Conservation (phyloP, 2,113 vertebrate species). For the Pteropus alecto region DNA sequence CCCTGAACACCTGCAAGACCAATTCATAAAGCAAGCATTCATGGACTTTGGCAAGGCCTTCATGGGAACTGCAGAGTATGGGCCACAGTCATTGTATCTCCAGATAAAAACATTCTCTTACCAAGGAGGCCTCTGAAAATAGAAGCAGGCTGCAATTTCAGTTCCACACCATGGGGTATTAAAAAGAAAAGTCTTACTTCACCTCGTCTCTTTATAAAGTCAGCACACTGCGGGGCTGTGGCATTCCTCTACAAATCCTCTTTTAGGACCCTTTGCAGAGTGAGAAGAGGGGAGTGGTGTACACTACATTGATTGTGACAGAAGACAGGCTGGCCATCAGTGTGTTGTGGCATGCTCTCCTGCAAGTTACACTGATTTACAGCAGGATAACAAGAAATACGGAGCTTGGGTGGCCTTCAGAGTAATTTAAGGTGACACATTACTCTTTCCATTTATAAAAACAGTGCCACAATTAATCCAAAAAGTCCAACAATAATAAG, state of each 20-base stretch:
- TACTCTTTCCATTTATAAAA: not conserved
- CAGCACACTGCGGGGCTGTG: conserved; percentile 65
- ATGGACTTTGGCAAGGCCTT: conserved; percentile 86
- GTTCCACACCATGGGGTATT: conserved; percentile 80
- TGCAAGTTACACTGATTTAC: conserved; percentile 44
- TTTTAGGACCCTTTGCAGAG: conserved; percentile 52
- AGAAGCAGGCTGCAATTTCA: conserved; percentile 82
- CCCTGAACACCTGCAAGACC: conserved; percentile 86
- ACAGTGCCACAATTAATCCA: conserved; percentile 8
- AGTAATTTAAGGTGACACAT: conserved; percentile 54
- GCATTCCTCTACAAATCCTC: conserved; percentile 72
- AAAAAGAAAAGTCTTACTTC: conserved; percentile 80
- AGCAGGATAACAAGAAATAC: conserved; percentile 23
- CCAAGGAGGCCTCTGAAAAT: conserved; percentile 83
- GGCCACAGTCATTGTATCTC: conserved; percentile 86
- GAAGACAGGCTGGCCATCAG: not conserved
- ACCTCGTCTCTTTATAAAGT: conserved; percentile 80
- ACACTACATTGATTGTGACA: conserved; percentile 30
- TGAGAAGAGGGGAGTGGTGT: conserved; percentile 38
- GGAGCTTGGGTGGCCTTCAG: conserved; percentile 67
- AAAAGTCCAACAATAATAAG: conserved; percentile 11
- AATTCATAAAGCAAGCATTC: conserved; percentile 88
- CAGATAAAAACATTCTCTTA: conserved; percentile 88
- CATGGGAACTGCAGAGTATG: conserved; percentile 86
- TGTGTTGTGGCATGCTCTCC: conserved; percentile 32